A percentile compares a stretch with the other conserved stretches of the same genome.
Conservation (phyloP, 2,113 vertebrate genomes). For the Burhinus oedicnemus region DNA sequence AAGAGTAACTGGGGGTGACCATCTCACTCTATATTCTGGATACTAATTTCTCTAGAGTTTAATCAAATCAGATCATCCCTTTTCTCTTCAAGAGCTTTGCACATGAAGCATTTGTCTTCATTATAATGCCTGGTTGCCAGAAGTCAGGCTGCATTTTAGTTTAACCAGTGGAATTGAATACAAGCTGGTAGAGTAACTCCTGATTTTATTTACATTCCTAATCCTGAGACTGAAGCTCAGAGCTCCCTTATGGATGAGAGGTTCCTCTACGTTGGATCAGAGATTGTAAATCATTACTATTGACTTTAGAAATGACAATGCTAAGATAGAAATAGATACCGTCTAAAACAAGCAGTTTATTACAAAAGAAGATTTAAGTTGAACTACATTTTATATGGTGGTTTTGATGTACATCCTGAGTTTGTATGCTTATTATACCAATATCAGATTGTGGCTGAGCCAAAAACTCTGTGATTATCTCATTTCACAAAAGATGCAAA, state of each 20-base stretch:
- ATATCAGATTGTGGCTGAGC: neutral
- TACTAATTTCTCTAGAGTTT: neutral
- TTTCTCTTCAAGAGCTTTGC: neutral
- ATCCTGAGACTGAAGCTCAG: neutral
- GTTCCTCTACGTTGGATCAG: neutral
- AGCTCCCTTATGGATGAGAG: neutral
- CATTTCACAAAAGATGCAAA: neutral
- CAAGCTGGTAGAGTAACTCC: neutral
- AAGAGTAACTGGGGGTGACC: neutral
- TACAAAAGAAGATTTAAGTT: neutral
- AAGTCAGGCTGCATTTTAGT: neutral
- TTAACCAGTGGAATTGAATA: neutral
- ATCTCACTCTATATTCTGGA: neutral
- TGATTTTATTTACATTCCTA: neutral
- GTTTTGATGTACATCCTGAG: neutral
- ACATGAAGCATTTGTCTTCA: neutral
- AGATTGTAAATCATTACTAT: neutral
- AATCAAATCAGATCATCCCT: neutral
- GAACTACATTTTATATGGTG: neutral
- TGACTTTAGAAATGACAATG: neutral
- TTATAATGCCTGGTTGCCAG: neutral
- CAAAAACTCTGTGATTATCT: neutral
- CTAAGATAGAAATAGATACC: neutral
- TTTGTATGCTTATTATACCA: neutral
- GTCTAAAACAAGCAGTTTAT: neutral